Conservation (phyloP, 2,113 vertebrate species). For the Ameiurus melas region DNA sequence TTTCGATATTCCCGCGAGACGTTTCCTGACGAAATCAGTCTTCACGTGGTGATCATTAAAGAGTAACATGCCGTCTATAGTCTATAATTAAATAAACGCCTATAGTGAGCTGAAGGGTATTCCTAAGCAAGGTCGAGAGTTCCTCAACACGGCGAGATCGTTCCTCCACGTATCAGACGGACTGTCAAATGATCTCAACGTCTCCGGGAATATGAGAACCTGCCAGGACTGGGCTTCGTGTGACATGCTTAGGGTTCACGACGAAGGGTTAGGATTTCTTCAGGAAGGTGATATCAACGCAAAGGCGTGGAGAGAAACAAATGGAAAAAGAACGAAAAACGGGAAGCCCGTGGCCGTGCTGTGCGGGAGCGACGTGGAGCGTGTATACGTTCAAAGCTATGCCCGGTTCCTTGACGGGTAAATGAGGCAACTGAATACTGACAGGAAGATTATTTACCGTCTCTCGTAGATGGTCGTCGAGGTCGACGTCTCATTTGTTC, state of each 20-base stretch:
- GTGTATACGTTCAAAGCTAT: background rate
- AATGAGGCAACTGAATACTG: background rate
- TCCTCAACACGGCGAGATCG: background rate
- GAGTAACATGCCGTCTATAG: too few relatives aligned
- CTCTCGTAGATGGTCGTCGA: background rate
- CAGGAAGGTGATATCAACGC: background rate
- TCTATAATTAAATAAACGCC: too few relatives aligned
- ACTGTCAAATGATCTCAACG: background rate
- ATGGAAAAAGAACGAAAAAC: background rate
- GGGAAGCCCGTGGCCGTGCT: background rate
- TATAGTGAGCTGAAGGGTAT: background rate
- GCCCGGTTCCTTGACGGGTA: background rate
- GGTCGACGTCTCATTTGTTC: background rate
- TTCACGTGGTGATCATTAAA: background rate
- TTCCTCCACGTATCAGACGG: background rate
- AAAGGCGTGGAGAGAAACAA: background rate
- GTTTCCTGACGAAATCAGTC: background rate
- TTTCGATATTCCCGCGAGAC: background rate
- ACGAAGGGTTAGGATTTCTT: background rate
- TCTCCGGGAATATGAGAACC: background rate
- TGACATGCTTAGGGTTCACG: background rate
- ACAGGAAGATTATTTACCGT: background rate
- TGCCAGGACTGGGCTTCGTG: background rate
- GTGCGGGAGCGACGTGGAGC: background rate
- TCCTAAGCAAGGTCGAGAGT: background rate